Evolutionary conservation across 2,797 vertebrate genomes (phyloP).

Genomic region (Acanthis flammea): DNA sequence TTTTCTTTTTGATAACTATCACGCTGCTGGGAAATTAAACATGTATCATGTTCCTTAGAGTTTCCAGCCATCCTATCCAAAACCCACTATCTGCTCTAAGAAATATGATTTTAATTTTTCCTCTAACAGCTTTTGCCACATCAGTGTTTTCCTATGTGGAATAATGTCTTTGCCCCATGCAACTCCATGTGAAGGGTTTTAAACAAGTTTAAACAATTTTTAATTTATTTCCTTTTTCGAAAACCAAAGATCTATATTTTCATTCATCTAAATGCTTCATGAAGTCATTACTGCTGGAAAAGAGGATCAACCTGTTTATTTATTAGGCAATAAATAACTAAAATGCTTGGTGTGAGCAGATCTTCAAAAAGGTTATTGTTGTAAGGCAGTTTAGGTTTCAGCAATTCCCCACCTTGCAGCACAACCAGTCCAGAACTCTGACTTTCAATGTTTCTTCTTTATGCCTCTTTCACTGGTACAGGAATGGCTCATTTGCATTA

Average conservation of each 20-base stretch:
- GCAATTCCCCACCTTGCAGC: neutral
- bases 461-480: neutral
- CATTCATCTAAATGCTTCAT: neutral
- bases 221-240: neutral
- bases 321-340: constrained; percentile 34
- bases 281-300: neutral
- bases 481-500: constrained; percentile 58
- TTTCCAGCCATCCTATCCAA: neutral
- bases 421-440: neutral
- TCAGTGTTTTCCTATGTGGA: neutral
- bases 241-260: neutral
- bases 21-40: constrained; percentile 21
- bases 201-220: neutral
- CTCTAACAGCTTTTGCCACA: neutral
- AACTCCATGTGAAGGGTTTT: neutral
- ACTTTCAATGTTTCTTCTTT: constrained; percentile 55
- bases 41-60: constrained; percentile 2
- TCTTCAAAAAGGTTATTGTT: neutral
- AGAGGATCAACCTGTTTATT: constrained; percentile 16
- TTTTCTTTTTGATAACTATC: constrained; percentile 12
- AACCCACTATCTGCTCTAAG: neutral
- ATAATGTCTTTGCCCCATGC: neutral
- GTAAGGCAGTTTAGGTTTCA: neutral
- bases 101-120: constrained; percentile 49
- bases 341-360: neutral